Conservation (phyloP, 2,888 invertebrate species). For the Allolobophora icterica region DNA sequence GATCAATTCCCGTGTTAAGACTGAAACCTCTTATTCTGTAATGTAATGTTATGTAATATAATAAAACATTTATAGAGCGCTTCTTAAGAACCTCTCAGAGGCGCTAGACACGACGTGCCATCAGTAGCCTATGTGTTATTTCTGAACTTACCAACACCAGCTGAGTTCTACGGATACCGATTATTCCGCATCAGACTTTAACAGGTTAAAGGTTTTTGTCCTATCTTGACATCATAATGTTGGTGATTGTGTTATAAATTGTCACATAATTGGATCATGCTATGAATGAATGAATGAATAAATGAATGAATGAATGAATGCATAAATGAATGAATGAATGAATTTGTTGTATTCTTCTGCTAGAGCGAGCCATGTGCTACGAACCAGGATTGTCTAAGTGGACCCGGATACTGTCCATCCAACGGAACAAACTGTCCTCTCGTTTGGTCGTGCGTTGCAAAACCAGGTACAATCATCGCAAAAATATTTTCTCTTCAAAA, state of each 20-base stretch:
- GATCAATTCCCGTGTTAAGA: too few species aligned
- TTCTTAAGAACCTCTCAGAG: too few species aligned
- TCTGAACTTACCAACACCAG: too few species aligned
- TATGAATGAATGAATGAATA: neutral
- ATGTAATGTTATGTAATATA: too few species aligned
- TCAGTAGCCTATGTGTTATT: too few species aligned
- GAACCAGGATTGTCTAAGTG: neutral
- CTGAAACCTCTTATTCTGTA: neutral
- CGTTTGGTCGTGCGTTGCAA: neutral
- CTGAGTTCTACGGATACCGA: too few species aligned
- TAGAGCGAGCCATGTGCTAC: neutral
- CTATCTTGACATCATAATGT: neutral
- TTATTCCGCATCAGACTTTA: neutral
- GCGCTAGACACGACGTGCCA: too few species aligned
- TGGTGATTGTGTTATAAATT: neutral
- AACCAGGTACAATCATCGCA: neutral
- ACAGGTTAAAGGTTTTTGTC: neutral
- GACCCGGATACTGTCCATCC: neutral
- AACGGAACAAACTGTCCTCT: neutral
- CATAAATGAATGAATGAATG: too few species aligned
- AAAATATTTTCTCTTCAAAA: neutral
- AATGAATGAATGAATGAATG: neutral
- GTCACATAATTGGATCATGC: neutral
- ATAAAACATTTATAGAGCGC: too few species aligned
- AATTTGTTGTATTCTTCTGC: neutral